Conservation (phyloP, 2,888 invertebrate genomes). For the Frankliniella intonsa region DNA sequence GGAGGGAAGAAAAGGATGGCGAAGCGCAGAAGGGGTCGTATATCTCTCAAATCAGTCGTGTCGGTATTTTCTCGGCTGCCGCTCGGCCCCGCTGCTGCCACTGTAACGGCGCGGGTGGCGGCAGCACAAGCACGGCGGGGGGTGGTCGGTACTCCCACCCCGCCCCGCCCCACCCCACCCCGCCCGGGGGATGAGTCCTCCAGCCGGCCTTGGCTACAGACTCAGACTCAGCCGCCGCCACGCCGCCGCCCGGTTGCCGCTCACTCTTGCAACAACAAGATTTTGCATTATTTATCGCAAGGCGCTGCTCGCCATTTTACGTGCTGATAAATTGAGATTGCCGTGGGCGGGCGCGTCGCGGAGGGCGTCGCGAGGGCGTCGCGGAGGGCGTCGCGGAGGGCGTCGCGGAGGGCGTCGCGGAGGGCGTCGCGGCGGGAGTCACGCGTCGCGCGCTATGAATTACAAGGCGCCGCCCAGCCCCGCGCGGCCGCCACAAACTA, state of each 20-base stretch:
- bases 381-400: neutral
- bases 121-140: neutral
- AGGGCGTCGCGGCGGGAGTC: neutral
- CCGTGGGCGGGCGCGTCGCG: neutral
- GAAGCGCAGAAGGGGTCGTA: neutral
- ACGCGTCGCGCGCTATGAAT: neutral
- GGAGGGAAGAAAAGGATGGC: no score
- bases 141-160: no score
- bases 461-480: neutral
- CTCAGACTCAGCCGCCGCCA: no score
- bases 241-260: no score
- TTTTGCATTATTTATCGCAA: neutral
- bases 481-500: no score
- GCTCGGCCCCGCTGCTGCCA: neutral
- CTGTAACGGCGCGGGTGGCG: neutral
- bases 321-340: neutral
- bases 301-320: neutral
- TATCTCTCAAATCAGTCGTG: slow-evolving; percentile 6
- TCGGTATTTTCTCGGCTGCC: slow-evolving; percentile 1
- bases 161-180: no score
- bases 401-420: neutral
- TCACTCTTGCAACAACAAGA: no score
- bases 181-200: no score
- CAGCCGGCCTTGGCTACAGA: no score
- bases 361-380: neutral